These are phyloP conservation scores for Acronicta psi DNA, from an alignment of 2,888 invertebrate genomes.

Conservation along the genomic window DNA sequence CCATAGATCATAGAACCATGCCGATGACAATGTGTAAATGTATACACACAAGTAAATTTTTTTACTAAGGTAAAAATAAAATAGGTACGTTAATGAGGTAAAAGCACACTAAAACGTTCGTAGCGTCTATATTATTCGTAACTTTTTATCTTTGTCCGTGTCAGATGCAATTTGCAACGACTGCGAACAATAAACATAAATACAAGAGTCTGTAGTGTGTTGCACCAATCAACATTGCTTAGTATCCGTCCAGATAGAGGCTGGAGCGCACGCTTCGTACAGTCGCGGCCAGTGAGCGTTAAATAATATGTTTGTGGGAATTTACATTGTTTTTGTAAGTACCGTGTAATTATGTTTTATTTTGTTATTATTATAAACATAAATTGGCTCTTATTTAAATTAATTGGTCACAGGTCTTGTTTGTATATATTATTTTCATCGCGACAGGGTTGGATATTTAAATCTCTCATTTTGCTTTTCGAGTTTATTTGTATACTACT, in stretches of 20 bases:
- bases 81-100: too few species aligned
- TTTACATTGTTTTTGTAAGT: slow-evolving; percentile 49
- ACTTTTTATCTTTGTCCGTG: too few species aligned
- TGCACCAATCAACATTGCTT: slow-evolving; percentile 3
- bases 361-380: background rate
- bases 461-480: too few species aligned
- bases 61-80: too few species aligned
- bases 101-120: too few species aligned
- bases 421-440: background rate
- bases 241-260: slow-evolving; percentile 18
- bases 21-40: too few species aligned
- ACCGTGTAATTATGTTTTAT: slow-evolving; percentile 1
- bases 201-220: slow-evolving; percentile 3
- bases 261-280: slow-evolving; percentile 17
- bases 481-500: too few species aligned
- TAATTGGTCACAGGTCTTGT: background rate
- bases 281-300: slow-evolving; percentile 17
- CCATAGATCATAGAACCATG: too few species aligned
- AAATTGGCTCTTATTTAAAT: background rate
- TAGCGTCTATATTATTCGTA: too few species aligned
- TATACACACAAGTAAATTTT: too few species aligned
- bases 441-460: too few species aligned
- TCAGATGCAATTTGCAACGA: too few species aligned
- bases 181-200: slow-evolving; percentile 10
- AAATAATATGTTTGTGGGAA: slow-evolving; percentile 46